Conservation (phyloP, 2,797 vertebrate species). For the Anabas testudineus region DNA sequence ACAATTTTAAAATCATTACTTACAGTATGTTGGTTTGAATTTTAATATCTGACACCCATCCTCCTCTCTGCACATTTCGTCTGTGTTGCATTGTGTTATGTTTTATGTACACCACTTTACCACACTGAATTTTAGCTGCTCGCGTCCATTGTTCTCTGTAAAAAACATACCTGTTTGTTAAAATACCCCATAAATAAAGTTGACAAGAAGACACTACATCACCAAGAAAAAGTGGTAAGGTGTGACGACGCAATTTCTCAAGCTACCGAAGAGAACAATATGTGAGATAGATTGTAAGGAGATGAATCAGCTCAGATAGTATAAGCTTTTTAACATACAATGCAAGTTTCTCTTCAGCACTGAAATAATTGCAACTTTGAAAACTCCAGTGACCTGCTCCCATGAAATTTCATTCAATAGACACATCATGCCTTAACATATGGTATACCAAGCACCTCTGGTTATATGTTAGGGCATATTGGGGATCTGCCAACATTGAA, state of each 20-base stretch:
- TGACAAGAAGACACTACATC: conserved; percentile 28
- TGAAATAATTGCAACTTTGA: conserved; percentile 5
- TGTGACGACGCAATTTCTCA: conserved; percentile 27
- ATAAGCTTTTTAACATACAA: neutral
- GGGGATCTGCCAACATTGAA: too few species aligned
- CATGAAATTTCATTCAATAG: neutral
- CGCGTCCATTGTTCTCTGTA: conserved; percentile 18
- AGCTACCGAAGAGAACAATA: conserved; percentile 14
- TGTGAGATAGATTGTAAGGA: conserved; percentile 6
- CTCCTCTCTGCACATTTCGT: neutral
- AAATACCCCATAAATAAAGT: conserved; percentile 36
- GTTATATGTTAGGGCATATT: too few species aligned
- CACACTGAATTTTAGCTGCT: conserved; percentile 10
- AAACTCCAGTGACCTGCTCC: conserved; percentile 4
- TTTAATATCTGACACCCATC: neutral
- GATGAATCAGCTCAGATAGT: conserved; percentile 7
- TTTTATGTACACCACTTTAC: conserved; percentile 2
- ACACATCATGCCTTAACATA: conserved; percentile 13
- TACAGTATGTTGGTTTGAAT: conserved; percentile 8
- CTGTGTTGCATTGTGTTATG: neutral
- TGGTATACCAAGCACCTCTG: too few species aligned
- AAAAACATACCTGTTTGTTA: conserved; percentile 21
- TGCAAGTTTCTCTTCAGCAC: neutral
- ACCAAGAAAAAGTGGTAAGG: neutral
- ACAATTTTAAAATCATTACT: neutral